Evolutionary conservation across 2,888 invertebrate species (phyloP), one percentile per base, ranked within the genome.

Genomic region (Ganaspis brasiliensis): DNA sequence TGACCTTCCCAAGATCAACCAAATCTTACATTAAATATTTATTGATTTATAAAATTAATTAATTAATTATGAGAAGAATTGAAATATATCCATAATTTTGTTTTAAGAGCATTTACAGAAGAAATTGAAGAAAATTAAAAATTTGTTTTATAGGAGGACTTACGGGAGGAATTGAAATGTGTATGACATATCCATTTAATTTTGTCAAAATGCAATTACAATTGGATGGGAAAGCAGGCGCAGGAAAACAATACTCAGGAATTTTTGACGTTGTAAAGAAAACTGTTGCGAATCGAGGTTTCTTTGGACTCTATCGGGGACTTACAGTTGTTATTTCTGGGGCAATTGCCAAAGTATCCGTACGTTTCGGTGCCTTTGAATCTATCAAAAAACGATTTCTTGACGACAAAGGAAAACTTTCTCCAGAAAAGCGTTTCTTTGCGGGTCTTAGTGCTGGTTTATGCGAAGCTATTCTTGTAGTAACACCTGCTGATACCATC

Each of bases 151-250:
- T 52, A 95, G 96, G 96, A 87, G 99, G 98, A 71, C 98, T 99
- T 78, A 99, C 99, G 77, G 99, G 99, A 81, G 99, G 98, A 85
- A 98, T 99, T 89, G 99, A 99, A 94, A 99, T 99, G 90, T 99
- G 99, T 93, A 99, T 99, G 84, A 99, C 99, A 86, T 99, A 97
- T 92, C 99, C 99, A 10, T 99, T 99, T 6, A 99, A 99, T 93
- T 99, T 98, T 92, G 99, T 99, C 2, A 99, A 99, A 93, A 99
- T 99, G 82, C 99, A 99, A 90, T 93, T 99, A 80, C 99, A 99
- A 91, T 93, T 99, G 84, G 99, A 99, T 91, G 99, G 99, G 92
- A 98, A 98, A 93, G 94, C 93, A 12, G 95, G 94, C 74, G 95
- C 94, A 72, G 93, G 94, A 72, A 96, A 94, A 91, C 93, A 96